Base-by-base conservation (phyloP, 64 coral and sea anemone genomes). In the Orbicella faveolata region DNA sequence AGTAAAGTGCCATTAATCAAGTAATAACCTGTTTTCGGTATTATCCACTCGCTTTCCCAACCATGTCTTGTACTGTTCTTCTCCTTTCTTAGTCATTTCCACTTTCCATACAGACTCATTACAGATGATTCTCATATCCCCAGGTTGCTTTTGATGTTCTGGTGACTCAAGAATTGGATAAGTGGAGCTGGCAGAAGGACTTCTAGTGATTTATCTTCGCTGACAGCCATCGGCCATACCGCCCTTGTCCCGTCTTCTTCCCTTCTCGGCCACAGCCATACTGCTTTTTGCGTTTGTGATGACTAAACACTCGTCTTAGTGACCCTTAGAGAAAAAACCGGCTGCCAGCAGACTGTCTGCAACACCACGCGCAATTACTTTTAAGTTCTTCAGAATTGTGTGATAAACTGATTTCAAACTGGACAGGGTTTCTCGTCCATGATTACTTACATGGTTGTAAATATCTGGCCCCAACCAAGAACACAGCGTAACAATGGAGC, bases 61-160 rank as follows among this genome's bases (percentile, higher is more conserved):
- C n/a, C n/a, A n/a, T n/a, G n/a, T 61, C 57, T 61, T 61, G 57
- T 61, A 61, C 57, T 61, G 6, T 61, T 61, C 57, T 61, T 61
- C 57, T 61, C 57, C 57, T 61, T 61, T 61, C 57, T 61, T 16
- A 61, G 57, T 61, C 57, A 61, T 61, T 61, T 61, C 57, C 16
- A 61, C 16, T 61, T 61, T 61, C 57, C 57, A 61, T 16, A 61
- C 57, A 61, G 57, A n/a, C n/a, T n/a, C n/a, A n/a, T n/a, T n/a
- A n/a, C n/a, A n/a, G n/a, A n/a, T n/a, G n/a, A n/a, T n/a, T 87
- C 35, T 87, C 84, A 87, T 87, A 21, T 87, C 84, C 52, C 84
- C 84, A 51, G 76, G 75, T 48, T 89, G 87, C 30, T 37, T 64
- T 21, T 61, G 34, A 20, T 76, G 76, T 66, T 89, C 87, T 62